These are phyloP conservation scores for Norana najaformis DNA, from an alignment of 2,888 invertebrate genomes.

Conservation along the genomic window DNA sequence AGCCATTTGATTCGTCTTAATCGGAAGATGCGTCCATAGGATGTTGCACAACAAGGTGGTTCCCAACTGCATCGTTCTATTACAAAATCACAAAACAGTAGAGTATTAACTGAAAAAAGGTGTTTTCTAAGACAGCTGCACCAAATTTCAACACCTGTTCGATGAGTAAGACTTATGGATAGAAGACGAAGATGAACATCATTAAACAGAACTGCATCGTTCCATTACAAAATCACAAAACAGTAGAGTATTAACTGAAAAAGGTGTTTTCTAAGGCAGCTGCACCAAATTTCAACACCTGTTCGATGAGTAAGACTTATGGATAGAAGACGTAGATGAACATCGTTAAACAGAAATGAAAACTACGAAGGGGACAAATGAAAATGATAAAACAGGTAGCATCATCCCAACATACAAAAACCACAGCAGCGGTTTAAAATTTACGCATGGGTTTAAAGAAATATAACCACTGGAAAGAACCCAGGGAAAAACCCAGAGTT, in stretches of 20 bases:
- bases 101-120: background rate
- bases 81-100: background rate
- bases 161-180: background rate
- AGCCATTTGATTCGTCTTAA: too few species aligned
- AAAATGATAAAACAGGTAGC: background rate
- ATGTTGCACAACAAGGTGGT: too few species aligned
- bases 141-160: background rate
- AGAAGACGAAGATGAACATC: background rate
- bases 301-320: background rate
- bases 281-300: background rate
- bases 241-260: background rate
- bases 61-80: too few species aligned
- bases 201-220: background rate
- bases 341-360: background rate
- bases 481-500: background rate
- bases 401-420: background rate
- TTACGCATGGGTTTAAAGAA: background rate
- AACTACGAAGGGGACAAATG: background rate
- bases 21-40: background rate
- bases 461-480: background rate
- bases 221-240: too few species aligned
- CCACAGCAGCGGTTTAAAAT: background rate
- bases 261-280: background rate
- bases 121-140: too few species aligned
- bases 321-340: background rate